Evolutionary conservation across 2,888 invertebrate species (phyloP).

Genomic region (Metellina segmentata): DNA sequence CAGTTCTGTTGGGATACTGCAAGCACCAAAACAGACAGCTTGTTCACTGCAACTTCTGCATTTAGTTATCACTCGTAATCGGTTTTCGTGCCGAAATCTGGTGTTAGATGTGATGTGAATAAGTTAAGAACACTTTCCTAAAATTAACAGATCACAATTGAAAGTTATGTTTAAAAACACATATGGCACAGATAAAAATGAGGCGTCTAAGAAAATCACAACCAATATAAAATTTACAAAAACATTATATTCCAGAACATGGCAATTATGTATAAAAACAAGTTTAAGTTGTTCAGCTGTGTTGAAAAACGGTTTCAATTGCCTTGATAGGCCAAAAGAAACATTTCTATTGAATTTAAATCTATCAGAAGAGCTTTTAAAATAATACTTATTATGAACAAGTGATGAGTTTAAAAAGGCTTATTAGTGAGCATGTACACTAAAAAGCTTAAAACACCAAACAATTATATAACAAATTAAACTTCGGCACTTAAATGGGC

Average conservation of each 20-base stretch:
- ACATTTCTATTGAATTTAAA: too few species aligned
- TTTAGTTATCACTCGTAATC: neutral
- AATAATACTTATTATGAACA: neutral
- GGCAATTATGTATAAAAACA: too few species aligned
- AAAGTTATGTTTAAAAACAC: neutral
- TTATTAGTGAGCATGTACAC: neutral
- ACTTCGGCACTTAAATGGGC: slow-evolving; percentile 65
- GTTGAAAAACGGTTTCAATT: too few species aligned
- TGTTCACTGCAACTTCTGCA: neutral
- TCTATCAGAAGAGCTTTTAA: too few species aligned
- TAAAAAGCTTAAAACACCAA: neutral
- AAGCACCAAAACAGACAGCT: slow-evolving; percentile 19
- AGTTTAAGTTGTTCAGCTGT: too few species aligned
- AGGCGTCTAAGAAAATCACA: neutral
- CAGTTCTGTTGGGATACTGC: neutral
- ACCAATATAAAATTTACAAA: neutral
- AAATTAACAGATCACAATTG: neutral
- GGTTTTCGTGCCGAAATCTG: neutral
- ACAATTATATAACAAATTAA: slow-evolving; percentile 23
- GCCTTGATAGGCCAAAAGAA: too few species aligned
- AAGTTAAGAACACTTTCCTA: neutral
- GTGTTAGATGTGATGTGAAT: neutral
- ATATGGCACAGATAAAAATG: neutral
- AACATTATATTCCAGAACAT: neutral
- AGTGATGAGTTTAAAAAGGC: neutral